phyloP scores from a whole-genome alignment of 2,797 vertebrate species.

The Allobates femoralis region DNA sequence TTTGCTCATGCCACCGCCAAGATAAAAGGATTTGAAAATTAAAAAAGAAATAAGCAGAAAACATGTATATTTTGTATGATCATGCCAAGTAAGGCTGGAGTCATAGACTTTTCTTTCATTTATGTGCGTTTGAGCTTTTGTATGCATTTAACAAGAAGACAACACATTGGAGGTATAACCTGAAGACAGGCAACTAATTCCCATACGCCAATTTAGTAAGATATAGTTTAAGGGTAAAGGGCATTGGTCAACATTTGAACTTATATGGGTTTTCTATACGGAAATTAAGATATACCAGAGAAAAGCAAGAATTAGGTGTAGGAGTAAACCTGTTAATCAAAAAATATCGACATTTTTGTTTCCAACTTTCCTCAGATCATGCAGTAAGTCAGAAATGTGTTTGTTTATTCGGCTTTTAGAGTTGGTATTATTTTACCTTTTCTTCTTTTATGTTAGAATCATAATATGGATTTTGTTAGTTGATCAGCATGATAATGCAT shows the following conservation, averaged over 20 bases:
- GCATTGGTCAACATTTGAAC: conserved; percentile 55
- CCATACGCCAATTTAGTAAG: conserved; percentile 63
- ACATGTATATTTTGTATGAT: conserved; percentile 92
- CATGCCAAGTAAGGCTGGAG: conserved; percentile 77
- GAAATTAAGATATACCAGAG: background rate
- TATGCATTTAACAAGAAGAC: conserved; percentile 73
- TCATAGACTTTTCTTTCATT: conserved; percentile 79
- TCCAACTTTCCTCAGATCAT: conserved; percentile 67
- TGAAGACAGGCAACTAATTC: conserved; percentile 65
- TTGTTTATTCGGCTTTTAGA: conserved; percentile 65
- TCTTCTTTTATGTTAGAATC: conserved; percentile 44
- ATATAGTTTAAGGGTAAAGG: conserved; percentile 56
- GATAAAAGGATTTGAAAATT: conserved; percentile 80
- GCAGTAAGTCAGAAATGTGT: conserved; percentile 63
- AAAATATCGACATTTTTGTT: conserved; percentile 59
- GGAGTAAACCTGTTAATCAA: conserved; percentile 25
- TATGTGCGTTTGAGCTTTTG: conserved; percentile 74
- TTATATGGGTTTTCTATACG: conserved; percentile 19
- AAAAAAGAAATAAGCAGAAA: conserved; percentile 48
- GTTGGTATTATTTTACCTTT: conserved; percentile 61
- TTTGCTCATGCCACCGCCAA: conserved; percentile 78
- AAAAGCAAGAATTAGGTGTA: conserved; percentile 50
- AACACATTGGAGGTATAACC: conserved; percentile 68
- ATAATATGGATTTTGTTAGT: conserved; percentile 59
- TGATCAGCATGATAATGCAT: conserved; percentile 59